Evolutionary conservation across 2,888 invertebrate species (phyloP).

Genomic region (Scelioninae gen. 1): DNA sequence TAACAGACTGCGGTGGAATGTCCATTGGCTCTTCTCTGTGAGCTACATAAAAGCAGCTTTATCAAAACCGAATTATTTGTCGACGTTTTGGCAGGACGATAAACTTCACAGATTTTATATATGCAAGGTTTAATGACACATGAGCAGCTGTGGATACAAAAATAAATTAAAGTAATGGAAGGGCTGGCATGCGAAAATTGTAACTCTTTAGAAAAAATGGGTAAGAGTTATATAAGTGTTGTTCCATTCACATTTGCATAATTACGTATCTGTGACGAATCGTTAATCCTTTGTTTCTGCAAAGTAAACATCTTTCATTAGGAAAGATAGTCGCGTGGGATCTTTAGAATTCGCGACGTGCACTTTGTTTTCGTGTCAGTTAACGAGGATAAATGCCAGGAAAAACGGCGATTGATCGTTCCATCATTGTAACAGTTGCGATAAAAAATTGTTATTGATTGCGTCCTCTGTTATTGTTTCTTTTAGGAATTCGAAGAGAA

Average conservation of each 20-base stretch:
- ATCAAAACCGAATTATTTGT: slow-evolving; percentile 48
- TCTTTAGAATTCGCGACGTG: slow-evolving; percentile 73
- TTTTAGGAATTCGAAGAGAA: neutral
- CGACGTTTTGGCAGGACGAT: too few relatives aligned
- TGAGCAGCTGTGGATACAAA: too few relatives aligned
- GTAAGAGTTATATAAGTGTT: neutral
- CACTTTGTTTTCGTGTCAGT: slow-evolving; percentile 75
- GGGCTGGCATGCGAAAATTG: neutral
- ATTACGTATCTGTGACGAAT: slow-evolving; percentile 24
- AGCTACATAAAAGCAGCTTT: slow-evolving; percentile 47
- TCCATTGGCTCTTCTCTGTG: slow-evolving; percentile 41
- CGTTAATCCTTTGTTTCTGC: slow-evolving; percentile 45
- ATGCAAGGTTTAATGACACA: too few relatives aligned
- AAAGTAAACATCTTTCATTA: slow-evolving; percentile 77
- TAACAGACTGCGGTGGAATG: slow-evolving; percentile 33
- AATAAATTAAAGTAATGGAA: too few relatives aligned
- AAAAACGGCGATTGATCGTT: slow-evolving; percentile 67
- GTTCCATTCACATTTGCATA: slow-evolving; percentile 12
- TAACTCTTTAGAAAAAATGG: slow-evolving; percentile 4
- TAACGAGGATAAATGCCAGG: slow-evolving; percentile 73
- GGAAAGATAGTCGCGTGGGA: slow-evolving; percentile 75
- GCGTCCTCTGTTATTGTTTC: slow-evolving; percentile 9
- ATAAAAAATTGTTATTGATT: slow-evolving; percentile 37
- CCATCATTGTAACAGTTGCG: slow-evolving; percentile 48
- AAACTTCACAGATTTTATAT: too few relatives aligned